These are phyloP conservation scores for Rhineura floridana DNA, from an alignment of 2,113 vertebrate genomes.

Conservation along the genomic window DNA sequence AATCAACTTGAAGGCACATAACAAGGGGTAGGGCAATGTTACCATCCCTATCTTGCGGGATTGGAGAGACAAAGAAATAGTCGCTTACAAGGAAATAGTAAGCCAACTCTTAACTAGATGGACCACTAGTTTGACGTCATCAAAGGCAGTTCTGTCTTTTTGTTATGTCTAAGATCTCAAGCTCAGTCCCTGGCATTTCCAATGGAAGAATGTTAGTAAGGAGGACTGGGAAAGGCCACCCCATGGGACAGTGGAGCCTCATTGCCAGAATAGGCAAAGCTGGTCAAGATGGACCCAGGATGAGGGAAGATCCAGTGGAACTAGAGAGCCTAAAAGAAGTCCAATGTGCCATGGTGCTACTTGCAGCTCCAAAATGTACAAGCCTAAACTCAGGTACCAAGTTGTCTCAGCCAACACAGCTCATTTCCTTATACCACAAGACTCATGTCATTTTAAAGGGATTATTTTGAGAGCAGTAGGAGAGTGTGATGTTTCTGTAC, in stretches of 20 bases:
- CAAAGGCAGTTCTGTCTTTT: not conserved
- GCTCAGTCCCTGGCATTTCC: no score
- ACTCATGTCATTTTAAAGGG: not conserved
- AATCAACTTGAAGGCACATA: no score
- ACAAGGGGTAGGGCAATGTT: no score
- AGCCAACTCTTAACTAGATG: not conserved
- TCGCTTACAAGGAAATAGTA: no score
- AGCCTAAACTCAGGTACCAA: not conserved
- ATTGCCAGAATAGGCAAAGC: no score
- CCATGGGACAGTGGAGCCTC: no score
- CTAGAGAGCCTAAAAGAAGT: not conserved
- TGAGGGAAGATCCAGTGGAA: not conserved
- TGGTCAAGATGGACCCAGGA: not conserved
- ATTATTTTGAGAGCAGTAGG: not conserved
- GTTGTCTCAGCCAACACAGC: not conserved
- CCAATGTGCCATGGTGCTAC: not conserved
- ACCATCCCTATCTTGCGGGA: not conserved
- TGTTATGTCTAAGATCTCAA: no score
- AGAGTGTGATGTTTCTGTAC: not conserved
- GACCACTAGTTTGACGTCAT: not conserved
- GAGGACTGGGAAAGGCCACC: not conserved
- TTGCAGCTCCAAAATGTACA: not conserved
- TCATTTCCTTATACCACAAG: not conserved
- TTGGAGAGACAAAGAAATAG: not conserved
- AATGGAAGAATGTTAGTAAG: not conserved